phyloP scores from a whole-genome alignment of 2,888 invertebrate genomes.

The Campoplex capitator region DNA sequence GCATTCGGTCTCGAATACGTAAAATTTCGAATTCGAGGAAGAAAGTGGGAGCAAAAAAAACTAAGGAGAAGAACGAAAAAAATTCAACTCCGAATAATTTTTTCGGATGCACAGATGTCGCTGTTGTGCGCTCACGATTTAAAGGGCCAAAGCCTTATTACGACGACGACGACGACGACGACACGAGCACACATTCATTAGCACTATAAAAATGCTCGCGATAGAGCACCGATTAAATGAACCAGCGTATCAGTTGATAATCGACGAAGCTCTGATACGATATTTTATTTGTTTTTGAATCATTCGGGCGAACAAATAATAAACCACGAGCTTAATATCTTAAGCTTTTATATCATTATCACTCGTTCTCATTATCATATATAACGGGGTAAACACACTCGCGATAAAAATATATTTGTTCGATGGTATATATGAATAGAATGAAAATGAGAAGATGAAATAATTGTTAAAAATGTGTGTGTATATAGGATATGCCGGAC shows the following conservation, averaged over 20 bases:
- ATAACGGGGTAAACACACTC: slow-evolving; percentile 6
- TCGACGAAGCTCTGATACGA: background rate
- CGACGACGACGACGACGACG: slow-evolving; percentile 18
- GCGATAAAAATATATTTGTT: background rate
- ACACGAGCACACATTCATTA: slow-evolving; percentile 22
- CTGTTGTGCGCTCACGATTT: slow-evolving; percentile 38
- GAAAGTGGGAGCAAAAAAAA: background rate
- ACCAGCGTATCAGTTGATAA: background rate
- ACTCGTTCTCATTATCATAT: background rate
- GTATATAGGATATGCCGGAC: slow-evolving; percentile 45
- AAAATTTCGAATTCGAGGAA: background rate
- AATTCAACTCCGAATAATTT: background rate
- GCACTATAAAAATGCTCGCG: slow-evolving; percentile 15
- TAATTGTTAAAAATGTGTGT: slow-evolving; percentile 16
- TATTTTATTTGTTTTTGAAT: background rate
- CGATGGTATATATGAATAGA: background rate
- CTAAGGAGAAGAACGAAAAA: background rate
- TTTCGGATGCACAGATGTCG: slow-evolving; percentile 30
- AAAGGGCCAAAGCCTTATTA: slow-evolving; percentile 47
- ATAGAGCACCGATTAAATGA: background rate
- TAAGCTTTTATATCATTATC: background rate
- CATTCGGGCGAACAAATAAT: background rate
- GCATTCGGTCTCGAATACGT: slow-evolving; percentile 37
- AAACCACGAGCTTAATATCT: background rate
- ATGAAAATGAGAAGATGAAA: slow-evolving; percentile 43